These are phyloP conservation scores for Seladonia tumulorum DNA, from an alignment of 2,888 invertebrate species.

Conservation along the genomic window DNA sequence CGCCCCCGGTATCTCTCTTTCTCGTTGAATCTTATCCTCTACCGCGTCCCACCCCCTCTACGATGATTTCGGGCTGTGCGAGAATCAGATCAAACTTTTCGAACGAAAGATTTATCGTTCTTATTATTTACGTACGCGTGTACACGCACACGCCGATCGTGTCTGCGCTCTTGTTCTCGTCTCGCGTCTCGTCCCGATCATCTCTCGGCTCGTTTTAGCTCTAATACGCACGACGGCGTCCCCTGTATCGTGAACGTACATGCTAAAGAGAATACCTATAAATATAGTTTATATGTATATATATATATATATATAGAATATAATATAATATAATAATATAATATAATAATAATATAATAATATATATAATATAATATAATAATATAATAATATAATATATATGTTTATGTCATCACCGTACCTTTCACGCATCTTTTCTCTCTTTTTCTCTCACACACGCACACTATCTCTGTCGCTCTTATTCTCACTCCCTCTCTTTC, in stretches of 20 bases:
- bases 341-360: slow-evolving; percentile 57
- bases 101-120: slow-evolving; percentile 79
- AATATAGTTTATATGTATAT: slow-evolving; percentile 77
- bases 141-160: slow-evolving; percentile 60
- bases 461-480: neutral
- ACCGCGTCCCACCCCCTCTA: slow-evolving; percentile 1
- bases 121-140: slow-evolving; percentile 73
- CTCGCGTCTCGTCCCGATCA: neutral
- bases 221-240: slow-evolving; percentile 47
- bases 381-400: slow-evolving; percentile 68
- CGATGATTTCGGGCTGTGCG: slow-evolving; percentile 33
- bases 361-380: slow-evolving; percentile 66
- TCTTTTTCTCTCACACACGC: slow-evolving; percentile 38
- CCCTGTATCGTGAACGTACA: slow-evolving; percentile 77
- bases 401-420: slow-evolving; percentile 69
- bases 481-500: slow-evolving; percentile 60
- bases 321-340: slow-evolving; percentile 64
- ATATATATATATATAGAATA: slow-evolving; percentile 66
- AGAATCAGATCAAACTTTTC: slow-evolving; percentile 77
- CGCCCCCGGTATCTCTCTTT: too few species aligned
- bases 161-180: slow-evolving; percentile 25
- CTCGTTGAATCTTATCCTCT: neutral
- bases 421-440: slow-evolving; percentile 70
- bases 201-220: slow-evolving; percentile 26
- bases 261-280: slow-evolving; percentile 82